Base-by-base conservation (phyloP, 2,113 vertebrate species). In the Rhea americana region DNA sequence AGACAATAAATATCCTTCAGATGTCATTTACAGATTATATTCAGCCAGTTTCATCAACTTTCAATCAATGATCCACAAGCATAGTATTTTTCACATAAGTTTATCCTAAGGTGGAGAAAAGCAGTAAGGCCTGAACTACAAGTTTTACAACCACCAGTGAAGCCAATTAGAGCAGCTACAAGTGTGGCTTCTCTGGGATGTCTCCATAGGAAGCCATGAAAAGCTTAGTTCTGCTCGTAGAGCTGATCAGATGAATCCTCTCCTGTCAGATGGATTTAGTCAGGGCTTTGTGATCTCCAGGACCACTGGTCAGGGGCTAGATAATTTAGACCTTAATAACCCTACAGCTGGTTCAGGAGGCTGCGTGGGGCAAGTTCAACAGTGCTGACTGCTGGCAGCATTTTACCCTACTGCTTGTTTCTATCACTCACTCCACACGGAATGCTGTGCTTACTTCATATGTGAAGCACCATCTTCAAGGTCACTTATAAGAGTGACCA, bases 341-440 rank as follows among this genome's bases (percentile, higher is more conserved):
- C 9, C 32, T 12, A 5, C 16, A 81, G 14, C 5, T 8, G 1
- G 11, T 16, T 75, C 50, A 47, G 51, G 62, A 67, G 66, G 12
- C 51, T 32, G 37, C 2, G 61, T 6, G 37, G 51, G 71, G 61
- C 51, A 24, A 83, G 68, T 18, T 66, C 72, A 78, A 61, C 35
- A 48, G 39, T 50, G 83, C 15, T 0, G 0, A 20, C 35, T 41
- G 67, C 45, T 37, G n/a, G 11, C 21, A n/a, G 3, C 0, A 0
- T 1, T 2, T 50, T 39, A 26, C 5, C 24, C 7, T 65, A 4
- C 1, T 2, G 3, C 28, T 62, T 55, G 18, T 22, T 16, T 51
- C 62, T 63, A 8, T 19, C 17, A 16, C n/a, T 66, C 47, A 6
- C 47, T 84, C 48, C 47, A 45, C 1, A 20, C 15, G 43, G 24